Percentiles rank a stretch among this genome's conserved stretches.
phyloP scores from a whole-genome alignment of 2,797 vertebrate genomes.

The Champsocephalus esox region DNA sequence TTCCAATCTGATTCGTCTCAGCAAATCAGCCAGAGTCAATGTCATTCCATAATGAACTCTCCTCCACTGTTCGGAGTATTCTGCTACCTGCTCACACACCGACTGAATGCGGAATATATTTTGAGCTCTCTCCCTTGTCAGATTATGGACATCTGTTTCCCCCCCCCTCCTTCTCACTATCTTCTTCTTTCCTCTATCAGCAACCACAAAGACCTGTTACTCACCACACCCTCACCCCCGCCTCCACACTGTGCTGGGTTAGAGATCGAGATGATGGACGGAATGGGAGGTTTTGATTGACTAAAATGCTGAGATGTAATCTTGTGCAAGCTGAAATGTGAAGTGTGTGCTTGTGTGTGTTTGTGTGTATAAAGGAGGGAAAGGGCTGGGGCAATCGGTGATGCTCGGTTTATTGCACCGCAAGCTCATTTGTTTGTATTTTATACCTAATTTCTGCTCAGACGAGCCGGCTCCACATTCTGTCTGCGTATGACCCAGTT shows the following conservation, averaged over 20 bases:
- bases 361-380: slow-evolving; percentile 40
- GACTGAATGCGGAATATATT: slow-evolving; percentile 52
- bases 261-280: slow-evolving; percentile 62
- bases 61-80: slow-evolving; percentile 55
- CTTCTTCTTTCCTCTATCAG: slow-evolving; percentile 26
- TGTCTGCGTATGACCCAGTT: slow-evolving; percentile 84
- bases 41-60: slow-evolving; percentile 81
- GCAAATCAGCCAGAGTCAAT: slow-evolving; percentile 81
- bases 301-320: slow-evolving; percentile 77
- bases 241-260: slow-evolving; percentile 39
- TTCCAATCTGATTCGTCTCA: slow-evolving; percentile 82
- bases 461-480: slow-evolving; percentile 78
- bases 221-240: slow-evolving; percentile 3
- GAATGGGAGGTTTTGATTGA: slow-evolving; percentile 70
- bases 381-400: slow-evolving; percentile 57
- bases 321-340: slow-evolving; percentile 67
- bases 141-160: slow-evolving; percentile 53
- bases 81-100: slow-evolving; percentile 58
- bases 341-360: slow-evolving; percentile 49
- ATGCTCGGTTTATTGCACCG: slow-evolving; percentile 78
- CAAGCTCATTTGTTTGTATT: slow-evolving; percentile 87
- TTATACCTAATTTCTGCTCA: slow-evolving; percentile 85
- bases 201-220: slow-evolving; percentile 54
- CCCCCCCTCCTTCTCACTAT: not conserved
- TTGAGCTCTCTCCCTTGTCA: slow-evolving; percentile 45